These are phyloP conservation scores for Phyto melanocephala DNA, from an alignment of 2,888 invertebrate species.

Conservation along the genomic window DNA sequence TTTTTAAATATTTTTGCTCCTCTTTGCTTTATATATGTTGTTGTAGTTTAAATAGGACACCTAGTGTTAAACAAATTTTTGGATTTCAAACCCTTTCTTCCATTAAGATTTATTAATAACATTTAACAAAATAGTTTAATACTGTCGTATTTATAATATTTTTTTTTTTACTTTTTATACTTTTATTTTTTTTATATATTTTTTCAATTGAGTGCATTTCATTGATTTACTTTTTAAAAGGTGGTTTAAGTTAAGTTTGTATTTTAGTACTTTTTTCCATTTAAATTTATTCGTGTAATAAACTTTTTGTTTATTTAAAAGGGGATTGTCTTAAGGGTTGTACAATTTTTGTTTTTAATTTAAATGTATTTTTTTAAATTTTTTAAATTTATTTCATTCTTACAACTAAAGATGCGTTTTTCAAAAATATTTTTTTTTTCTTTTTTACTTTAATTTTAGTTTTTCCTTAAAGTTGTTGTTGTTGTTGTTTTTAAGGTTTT, in stretches of 20 bases:
- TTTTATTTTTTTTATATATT: not conserved
- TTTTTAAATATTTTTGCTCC: slow-evolving; percentile 32
- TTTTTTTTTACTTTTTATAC: slow-evolving; percentile 17
- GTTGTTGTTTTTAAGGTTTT: slow-evolving; percentile 58
- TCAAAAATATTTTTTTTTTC: slow-evolving; percentile 44
- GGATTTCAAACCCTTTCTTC: slow-evolving; percentile 2
- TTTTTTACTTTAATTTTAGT: slow-evolving; percentile 29
- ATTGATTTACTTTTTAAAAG: slow-evolving; percentile 44
- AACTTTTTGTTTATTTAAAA: slow-evolving; percentile 2
- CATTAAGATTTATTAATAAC: slow-evolving; percentile 38
- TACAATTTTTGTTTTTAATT: not conserved
- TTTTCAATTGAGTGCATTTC: slow-evolving; percentile 4
- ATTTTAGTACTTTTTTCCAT: slow-evolving; percentile 28
- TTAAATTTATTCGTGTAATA: not conserved
- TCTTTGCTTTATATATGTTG: not conserved
- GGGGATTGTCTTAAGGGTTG: slow-evolving; percentile 60
- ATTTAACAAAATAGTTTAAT: slow-evolving; percentile 49
- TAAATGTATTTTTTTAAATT: not conserved
- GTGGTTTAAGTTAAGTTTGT: slow-evolving; percentile 48
- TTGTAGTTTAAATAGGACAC: slow-evolving; percentile 59
- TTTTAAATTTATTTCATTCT: not conserved
- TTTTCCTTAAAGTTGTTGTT: slow-evolving; percentile 29
- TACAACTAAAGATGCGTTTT: slow-evolving; percentile 44
- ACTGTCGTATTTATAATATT: slow-evolving; percentile 20
- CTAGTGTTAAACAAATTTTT: slow-evolving; percentile 33